Conservation (phyloP, 1,140 invertebrate species). For the Dreissena polymorpha region DNA sequence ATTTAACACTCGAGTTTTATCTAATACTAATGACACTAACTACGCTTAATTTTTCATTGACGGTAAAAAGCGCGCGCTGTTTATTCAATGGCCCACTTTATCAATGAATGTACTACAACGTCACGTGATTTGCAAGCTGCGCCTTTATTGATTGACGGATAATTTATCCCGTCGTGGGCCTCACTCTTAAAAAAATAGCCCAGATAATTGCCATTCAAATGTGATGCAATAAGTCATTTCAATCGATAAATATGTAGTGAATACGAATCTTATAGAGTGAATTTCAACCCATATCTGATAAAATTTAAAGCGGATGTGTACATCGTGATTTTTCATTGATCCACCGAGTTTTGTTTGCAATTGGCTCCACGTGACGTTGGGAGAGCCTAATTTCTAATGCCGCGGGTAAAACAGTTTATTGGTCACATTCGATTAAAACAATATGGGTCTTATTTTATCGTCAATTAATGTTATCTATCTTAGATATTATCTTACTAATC, state of each 20-base stretch:
- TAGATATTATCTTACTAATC: no score
- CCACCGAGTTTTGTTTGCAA: conserved; percentile 50
- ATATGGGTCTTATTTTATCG: background rate
- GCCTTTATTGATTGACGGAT: conserved; percentile 39
- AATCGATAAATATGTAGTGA: background rate
- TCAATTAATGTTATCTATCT: no score
- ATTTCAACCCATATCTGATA: background rate
- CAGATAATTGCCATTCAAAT: no score
- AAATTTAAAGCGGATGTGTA: conserved; percentile 35
- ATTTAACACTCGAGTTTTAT: no score
- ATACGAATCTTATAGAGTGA: background rate
- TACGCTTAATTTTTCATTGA: background rate
- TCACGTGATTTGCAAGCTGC: conserved; percentile 48
- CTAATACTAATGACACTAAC: no score
- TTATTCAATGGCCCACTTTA: conserved; percentile 39
- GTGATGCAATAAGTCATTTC: no score
- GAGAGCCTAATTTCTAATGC: no score
- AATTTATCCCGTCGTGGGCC: conserved; percentile 21
- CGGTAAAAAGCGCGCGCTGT: background rate
- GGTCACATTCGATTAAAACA: background rate
- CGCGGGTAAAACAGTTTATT: no score
- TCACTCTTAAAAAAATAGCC: conserved; percentile 9
- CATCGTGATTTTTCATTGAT: conserved; percentile 44
- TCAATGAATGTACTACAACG: conserved; percentile 37
- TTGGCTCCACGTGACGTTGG: conserved; percentile 29